Conservation (phyloP, 2,797 vertebrate genomes). For the Tinamus major region DNA sequence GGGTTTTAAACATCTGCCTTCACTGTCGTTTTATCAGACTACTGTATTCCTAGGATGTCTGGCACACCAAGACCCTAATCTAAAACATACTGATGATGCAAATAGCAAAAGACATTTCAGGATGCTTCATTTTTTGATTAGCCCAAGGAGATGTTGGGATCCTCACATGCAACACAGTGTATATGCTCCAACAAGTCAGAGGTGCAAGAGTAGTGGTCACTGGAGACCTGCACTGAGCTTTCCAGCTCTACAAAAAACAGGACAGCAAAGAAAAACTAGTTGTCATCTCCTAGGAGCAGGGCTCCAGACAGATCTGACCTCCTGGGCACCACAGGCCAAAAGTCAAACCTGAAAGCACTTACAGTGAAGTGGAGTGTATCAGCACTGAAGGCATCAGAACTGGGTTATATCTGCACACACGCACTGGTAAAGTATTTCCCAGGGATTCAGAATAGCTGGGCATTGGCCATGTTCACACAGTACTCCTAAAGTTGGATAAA, state of each 20-base stretch:
- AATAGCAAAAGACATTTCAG: background rate
- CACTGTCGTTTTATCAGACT: background rate
- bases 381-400: slow-evolving; percentile 25
- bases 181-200: background rate
- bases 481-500: slow-evolving; percentile 51
- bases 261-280: background rate
- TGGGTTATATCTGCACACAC: slow-evolving; percentile 46
- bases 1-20: background rate
- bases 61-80: background rate
- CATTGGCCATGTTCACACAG: slow-evolving; percentile 10
- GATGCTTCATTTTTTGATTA: background rate
- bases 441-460: slow-evolving; percentile 41
- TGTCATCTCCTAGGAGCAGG: background rate
- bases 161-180: background rate
- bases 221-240: background rate
- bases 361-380: background rate
- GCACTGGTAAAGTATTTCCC: slow-evolving; percentile 52
- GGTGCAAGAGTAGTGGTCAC: background rate
- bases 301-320: background rate
- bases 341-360: background rate
- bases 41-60: background rate
- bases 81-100: background rate
- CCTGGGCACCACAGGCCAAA: background rate
- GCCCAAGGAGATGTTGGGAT: background rate
- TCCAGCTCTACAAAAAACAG: background rate